phyloP scores from a whole-genome alignment of 2,113 vertebrate genomes.

The Leptobrachium ailaonicum region DNA sequence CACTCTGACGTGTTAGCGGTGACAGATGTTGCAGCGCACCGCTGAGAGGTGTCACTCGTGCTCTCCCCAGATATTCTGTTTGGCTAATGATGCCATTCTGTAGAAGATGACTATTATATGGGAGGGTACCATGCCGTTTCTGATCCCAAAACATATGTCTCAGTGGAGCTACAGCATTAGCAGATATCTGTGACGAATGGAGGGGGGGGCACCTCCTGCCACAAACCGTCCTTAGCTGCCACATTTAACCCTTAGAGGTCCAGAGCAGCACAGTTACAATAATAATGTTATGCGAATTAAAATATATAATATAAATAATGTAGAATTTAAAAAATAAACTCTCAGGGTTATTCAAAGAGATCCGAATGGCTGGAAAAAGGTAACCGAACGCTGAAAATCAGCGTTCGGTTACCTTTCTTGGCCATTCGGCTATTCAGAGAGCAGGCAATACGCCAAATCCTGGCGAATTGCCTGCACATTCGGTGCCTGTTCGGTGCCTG shows the following conservation, averaged over 20 bases:
- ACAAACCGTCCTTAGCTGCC: not conserved
- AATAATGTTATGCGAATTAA: no score
- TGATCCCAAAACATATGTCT: not conserved
- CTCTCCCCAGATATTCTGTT: not conserved
- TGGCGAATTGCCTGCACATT: no score
- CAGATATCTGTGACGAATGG: not conserved
- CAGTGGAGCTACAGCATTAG: not conserved
- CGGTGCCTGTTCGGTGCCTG: no score
- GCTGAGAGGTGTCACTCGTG: slow-evolving; percentile 1
- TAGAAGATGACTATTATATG: not conserved
- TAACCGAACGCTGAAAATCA: no score
- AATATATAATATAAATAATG: no score
- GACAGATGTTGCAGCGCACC: slow-evolving; percentile 28
- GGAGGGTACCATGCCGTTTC: not conserved
- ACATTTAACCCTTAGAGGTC: not conserved
- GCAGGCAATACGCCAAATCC: no score
- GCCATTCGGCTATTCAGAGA: no score
- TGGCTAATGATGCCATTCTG: not conserved
- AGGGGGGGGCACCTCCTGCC: not conserved
- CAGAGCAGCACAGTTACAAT: not conserved
- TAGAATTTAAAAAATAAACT: no score
- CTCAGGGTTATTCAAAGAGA: no score
- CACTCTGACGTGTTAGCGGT: not conserved
- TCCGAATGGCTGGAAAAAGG: no score
- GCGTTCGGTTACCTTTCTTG: no score